Conservation (phyloP, 2,797 vertebrate genomes). For the Manis javanica region DNA sequence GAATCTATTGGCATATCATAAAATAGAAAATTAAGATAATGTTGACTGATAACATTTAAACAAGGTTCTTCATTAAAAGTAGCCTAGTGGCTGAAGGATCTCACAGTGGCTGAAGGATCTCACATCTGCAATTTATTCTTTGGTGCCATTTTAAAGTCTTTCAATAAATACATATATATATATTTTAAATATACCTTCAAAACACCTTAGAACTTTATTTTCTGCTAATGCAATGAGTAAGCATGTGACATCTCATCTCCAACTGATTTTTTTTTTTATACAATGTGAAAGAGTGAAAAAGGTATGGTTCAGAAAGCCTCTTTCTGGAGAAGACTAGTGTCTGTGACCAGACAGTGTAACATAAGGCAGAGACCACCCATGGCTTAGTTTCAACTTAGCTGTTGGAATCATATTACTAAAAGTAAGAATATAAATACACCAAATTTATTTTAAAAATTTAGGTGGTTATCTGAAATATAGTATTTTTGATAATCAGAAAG, state of each 20-base stretch:
- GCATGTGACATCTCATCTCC: neutral
- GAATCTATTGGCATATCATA: constrained; percentile 42
- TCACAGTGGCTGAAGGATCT: neutral
- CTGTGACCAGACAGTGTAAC: neutral
- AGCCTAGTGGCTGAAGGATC: neutral
- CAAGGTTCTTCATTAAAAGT: constrained; percentile 6
- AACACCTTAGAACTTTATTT: constrained; percentile 53
- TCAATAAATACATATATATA: neutral
- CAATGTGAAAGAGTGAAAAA: neutral
- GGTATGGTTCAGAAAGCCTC: neutral
- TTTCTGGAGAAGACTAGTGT: neutral
- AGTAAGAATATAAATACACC: neutral
- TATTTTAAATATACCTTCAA: neutral
- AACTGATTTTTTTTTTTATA: neutral
- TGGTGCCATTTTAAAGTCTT: constrained; percentile 13
- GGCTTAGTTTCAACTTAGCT: neutral
- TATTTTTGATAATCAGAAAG: neutral
- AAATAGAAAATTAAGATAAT: constrained; percentile 54
- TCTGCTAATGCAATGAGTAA: neutral
- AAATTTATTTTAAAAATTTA: neutral
- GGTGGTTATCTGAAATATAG: neutral
- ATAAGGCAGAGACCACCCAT: neutral
- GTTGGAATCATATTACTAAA: constrained; percentile 12
- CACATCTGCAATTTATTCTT: neutral
- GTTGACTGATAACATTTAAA: neutral